Evolutionary conservation across 2,113 vertebrate species (phyloP).

Genomic region (Orycteropus afer): DNA sequence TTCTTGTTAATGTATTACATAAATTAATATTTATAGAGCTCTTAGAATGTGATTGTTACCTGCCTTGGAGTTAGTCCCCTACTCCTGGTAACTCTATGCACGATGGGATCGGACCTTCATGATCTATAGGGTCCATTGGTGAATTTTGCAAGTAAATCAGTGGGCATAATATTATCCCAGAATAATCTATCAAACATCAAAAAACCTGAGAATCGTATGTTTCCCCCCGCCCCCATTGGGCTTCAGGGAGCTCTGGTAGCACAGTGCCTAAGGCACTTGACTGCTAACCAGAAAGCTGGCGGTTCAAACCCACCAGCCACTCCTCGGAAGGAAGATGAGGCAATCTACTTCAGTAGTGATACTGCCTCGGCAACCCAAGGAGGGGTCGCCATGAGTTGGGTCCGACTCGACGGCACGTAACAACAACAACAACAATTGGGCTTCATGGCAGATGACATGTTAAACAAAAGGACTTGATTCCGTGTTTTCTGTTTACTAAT

Average conservation of each 20-base stretch:
- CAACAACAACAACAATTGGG: too few species aligned
- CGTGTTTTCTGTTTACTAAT: conserved; percentile 4
- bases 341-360: too few species aligned
- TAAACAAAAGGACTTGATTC: neutral
- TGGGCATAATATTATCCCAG: neutral
- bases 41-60: neutral
- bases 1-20: neutral
- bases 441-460: neutral
- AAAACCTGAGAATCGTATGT: neutral
- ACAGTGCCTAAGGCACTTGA: too few species aligned
- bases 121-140: neutral
- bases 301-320: too few species aligned
- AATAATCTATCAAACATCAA: neutral
- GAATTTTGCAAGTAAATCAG: neutral
- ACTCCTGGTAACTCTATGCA: neutral
- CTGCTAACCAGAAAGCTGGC: too few species aligned
- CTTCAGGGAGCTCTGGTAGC: too few species aligned
- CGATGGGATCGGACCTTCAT: neutral
- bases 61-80: neutral
- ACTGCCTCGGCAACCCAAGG: too few species aligned
- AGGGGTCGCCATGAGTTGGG: too few species aligned
- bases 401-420: too few species aligned
- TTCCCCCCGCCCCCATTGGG: too few species aligned
- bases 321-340: too few species aligned
- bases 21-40: neutral